Evolutionary conservation across 2,113 vertebrate genomes (phyloP), one percentile per base, ranked within the genome.

Genomic region (Coregonus clupeaformis): DNA sequence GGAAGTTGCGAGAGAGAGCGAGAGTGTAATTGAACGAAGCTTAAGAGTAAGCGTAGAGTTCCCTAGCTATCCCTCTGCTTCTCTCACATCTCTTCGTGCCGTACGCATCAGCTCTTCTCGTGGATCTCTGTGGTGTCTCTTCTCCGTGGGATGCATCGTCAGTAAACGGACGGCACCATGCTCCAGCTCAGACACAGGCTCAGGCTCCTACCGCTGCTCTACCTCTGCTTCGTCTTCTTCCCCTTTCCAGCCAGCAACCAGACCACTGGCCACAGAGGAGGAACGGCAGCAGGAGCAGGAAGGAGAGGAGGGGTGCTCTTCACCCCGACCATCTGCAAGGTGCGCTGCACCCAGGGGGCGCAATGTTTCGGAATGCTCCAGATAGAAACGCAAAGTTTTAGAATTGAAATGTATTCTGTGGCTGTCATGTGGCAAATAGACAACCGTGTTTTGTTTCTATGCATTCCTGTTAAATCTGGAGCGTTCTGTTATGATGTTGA

Each of bases 261-360:
- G 95, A 91, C 57, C 72, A 47, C 25, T 45, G 13, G 7, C 65
- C 73, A 55, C 6, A 16, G 52, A 55, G 52, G 52, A 55, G 22
- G 59, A 59, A 22, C 9, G 11, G 74, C 76, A 42, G 36, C 36
- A 12, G 9, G 36, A 9, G 36, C 36, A 42, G 36, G 36, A 42
- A 42, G 36, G 20, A 71, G 76, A 16, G 92, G 90, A 87, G 57
- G 96, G 92, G 96, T 99, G 1, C 88, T 95, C 88, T 99, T 99
- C 91, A 99, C 97, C 2, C 97, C 97, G 5, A 98, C 96, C 72
- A 91, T 98, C 89, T 99, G 97, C 89, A 96, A 95, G 85, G 94
- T 96, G 91, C 96, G 94, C 0, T 99, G 97, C 88, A 86, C 71
- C 73, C 91, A 77, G 0, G 94, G 92, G 49, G 14, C 5, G 1